phyloP scores from a whole-genome alignment of 2,797 vertebrate genomes.

The Columba guinea region DNA sequence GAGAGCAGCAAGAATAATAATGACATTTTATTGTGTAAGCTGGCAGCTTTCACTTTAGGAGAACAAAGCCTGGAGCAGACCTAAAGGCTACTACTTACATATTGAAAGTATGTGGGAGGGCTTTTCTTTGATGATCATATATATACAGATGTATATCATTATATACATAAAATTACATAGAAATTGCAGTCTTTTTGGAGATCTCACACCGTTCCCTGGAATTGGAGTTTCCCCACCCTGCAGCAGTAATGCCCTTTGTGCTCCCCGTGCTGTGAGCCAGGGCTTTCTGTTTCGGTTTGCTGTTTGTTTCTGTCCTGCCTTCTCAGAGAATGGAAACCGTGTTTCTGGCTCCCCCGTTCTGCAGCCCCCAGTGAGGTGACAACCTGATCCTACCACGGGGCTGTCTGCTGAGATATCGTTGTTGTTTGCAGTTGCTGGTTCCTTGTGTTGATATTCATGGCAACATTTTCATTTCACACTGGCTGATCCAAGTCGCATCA shows the following conservation, averaged over 20 bases:
- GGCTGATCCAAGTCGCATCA: background rate
- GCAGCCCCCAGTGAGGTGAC: background rate
- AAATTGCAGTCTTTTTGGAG: background rate
- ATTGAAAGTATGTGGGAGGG: background rate
- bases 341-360: background rate
- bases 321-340: background rate
- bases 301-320: background rate
- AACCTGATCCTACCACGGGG: rapidly evolving
- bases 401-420: background rate
- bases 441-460: background rate
- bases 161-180: background rate
- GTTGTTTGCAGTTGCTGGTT: background rate
- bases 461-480: background rate
- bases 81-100: background rate
- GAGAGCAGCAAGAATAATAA: background rate
- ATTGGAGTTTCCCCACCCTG: background rate
- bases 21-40: background rate
- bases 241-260: background rate
- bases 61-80: background rate
- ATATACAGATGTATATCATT: background rate
- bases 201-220: background rate
- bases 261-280: rapidly evolving
- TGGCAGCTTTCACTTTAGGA: background rate
- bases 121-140: background rate
- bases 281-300: background rate